Evolutionary conservation across 2,888 invertebrate genomes (phyloP).

Genomic region (Phoenoteleia sp.): DNA sequence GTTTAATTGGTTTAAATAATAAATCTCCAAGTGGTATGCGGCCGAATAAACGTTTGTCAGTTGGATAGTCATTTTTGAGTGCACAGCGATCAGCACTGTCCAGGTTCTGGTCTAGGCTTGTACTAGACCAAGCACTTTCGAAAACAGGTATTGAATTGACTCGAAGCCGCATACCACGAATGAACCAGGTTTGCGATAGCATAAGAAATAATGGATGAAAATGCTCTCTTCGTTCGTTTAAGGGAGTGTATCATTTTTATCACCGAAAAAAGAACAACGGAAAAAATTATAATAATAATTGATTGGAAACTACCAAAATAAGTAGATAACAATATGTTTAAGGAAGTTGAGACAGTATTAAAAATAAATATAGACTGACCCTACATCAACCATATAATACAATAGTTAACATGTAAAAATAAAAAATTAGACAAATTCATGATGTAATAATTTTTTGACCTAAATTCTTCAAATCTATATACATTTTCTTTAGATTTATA

Average conservation of each 20-base stretch:
- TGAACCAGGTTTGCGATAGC: slow-evolving; percentile 42
- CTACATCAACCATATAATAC: no score
- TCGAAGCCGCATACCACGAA: slow-evolving; percentile 57
- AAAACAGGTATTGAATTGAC: slow-evolving; percentile 55
- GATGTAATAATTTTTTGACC: no score
- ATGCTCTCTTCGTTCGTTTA: slow-evolving; percentile 30
- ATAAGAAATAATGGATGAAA: slow-evolving; percentile 50
- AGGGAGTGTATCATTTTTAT: slow-evolving; percentile 28
- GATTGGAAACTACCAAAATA: no score
- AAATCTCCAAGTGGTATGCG: slow-evolving; percentile 45
- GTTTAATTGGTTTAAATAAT: slow-evolving; percentile 57
- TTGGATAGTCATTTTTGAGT: slow-evolving; percentile 53
- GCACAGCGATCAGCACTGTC: slow-evolving; percentile 14
- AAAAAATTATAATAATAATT: no score
- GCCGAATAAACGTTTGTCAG: slow-evolving; percentile 34
- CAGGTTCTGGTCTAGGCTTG: slow-evolving; percentile 31
- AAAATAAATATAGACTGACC: no score
- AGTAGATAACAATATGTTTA: no score
- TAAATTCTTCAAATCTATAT: no score
- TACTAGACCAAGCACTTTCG: slow-evolving; percentile 68
- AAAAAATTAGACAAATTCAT: no score
- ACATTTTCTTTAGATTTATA: no score
- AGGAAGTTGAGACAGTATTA: no score
- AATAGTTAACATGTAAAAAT: no score
- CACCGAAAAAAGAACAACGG: no score